These are phyloP conservation scores for Myotis lucifugus DNA, from an alignment of 2,113 vertebrate genomes.

Conservation along the genomic window DNA sequence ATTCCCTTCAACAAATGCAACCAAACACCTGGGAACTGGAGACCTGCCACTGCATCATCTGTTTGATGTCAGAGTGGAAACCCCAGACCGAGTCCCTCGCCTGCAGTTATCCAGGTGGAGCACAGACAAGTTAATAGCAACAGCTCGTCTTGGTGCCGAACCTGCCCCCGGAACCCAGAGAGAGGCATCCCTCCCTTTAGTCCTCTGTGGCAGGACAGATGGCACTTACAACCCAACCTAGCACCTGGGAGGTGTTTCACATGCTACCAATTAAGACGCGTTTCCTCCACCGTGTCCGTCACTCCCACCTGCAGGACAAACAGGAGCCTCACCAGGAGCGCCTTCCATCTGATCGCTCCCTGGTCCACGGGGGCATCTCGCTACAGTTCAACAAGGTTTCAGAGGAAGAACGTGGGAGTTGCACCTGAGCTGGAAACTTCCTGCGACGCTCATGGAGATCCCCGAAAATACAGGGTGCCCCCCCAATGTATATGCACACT, in stretches of 20 bases:
- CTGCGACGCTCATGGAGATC: not conserved
- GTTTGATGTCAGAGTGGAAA: slow-evolving; percentile 53
- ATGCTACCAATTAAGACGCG: slow-evolving; percentile 63
- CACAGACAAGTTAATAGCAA: slow-evolving; percentile 64
- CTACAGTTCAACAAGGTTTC: not conserved
- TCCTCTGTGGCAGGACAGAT: slow-evolving; percentile 79
- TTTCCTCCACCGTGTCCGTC: slow-evolving; percentile 46
- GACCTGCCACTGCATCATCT: not conserved
- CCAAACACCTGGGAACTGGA: slow-evolving; percentile 49
- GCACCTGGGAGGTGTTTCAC: slow-evolving; percentile 76
- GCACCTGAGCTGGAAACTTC: not conserved
- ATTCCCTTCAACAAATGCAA: slow-evolving; percentile 53
- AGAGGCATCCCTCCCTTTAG: slow-evolving; percentile 64
- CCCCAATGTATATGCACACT: too few species aligned
- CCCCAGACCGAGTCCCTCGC: slow-evolving; percentile 45
- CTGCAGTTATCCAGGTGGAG: slow-evolving; percentile 67
- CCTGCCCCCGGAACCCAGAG: slow-evolving; percentile 42
- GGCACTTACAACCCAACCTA: slow-evolving; percentile 73
- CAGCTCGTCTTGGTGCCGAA: slow-evolving; percentile 51
- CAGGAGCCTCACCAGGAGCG: not conserved
- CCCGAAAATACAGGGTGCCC: not conserved
- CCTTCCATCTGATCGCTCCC: not conserved
- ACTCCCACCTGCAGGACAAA: slow-evolving; percentile 40
- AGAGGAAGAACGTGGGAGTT: not conserved
- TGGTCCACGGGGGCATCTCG: not conserved